Base-by-base conservation (phyloP, 2,113 vertebrate species). In the Gila orcuttii region DNA sequence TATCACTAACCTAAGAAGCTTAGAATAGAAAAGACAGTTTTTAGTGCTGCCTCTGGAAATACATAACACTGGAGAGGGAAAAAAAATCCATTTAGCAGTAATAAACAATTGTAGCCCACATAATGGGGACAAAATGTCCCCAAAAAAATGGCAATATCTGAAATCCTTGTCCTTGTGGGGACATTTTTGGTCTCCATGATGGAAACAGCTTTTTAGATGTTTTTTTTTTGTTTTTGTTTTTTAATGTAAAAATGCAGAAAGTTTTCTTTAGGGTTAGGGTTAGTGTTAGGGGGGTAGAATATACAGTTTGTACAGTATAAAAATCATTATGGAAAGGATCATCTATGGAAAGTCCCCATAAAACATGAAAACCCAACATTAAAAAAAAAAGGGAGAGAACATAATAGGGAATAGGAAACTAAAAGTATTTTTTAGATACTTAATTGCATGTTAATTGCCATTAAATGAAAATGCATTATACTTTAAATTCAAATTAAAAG, bases 21-120 rank as follows among this genome's bases (percentile, higher is more conserved):
- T 39, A 79, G 39, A n/a, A 64, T n/a, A 64, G 59, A 64, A 33
- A 68, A 50, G 6, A 52, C 28, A n/a, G n/a, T 64, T 62, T 64
- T 21, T 62, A 80, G 59, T 31, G 11, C 17, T 36, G 64, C 80
- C 28, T 69, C 64, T 82, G 52, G 75, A 69, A 85, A 85, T 39
- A 19, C 19, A 5, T 47, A 25, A 57, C 75, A 52, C 19, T 33
- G 50, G 75, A 28, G 6, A 42, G 28, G 31, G 33, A 23, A 79
- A 23, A 68, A 85, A 78, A 78, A 79, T 78, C 83, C 45, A 57
- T 85, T 85, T 85, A 78, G 74, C 31, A 78, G 68, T 74, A 55
- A 68, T 76, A 85, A 68, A 78, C 50, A 64, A 50, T 33, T 15
- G 15, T 28, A 79, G 62, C 42, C 45, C 23, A 77, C 74, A 85